Percentiles rank a stretch among this genome's conserved stretches.
Conservation (phyloP, 2,888 invertebrate species). For the Mallateleia sp. region DNA sequence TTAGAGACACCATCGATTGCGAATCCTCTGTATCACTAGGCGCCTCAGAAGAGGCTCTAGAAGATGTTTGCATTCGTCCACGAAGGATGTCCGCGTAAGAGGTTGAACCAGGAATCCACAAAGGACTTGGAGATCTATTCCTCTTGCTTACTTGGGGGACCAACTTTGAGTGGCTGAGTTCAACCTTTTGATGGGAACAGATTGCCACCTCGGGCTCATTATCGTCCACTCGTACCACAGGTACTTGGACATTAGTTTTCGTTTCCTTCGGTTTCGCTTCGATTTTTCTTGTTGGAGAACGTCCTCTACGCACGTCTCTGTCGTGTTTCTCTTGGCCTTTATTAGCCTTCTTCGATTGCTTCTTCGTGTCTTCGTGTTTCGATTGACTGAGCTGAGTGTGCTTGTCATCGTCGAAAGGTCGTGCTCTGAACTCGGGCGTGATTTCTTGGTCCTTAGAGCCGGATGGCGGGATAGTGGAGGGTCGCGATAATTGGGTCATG, state of each 20-base stretch:
- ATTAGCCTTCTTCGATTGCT: constrained; percentile 20
- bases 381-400: constrained; percentile 20
- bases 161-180: constrained; percentile 67
- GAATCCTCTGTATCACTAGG: constrained; percentile 77
- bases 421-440: constrained; percentile 40
- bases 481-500: constrained; percentile 49
- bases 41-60: constrained; percentile 82
- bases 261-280: constrained; percentile 52
- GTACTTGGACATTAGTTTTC: constrained; percentile 69
- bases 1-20: constrained; percentile 75
- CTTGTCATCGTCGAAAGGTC: neutral
- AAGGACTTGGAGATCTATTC: constrained; percentile 92
- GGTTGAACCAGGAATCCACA: constrained; percentile 94
- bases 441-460: constrained; percentile 51
- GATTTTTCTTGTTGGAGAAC: constrained; percentile 90
- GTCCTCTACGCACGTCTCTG: constrained; percentile 89
- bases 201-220: constrained; percentile 49
- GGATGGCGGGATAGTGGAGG: constrained; percentile 46
- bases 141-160: constrained; percentile 86
- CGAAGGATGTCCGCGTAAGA: constrained; percentile 95
- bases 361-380: constrained; percentile 61
- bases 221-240: constrained; percentile 77
- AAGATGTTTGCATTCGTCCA: constrained; percentile 89
- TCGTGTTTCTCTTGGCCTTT: constrained; percentile 41
- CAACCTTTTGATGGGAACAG: constrained; percentile 19